Base-by-base conservation (phyloP, 2,888 invertebrate species). In the Thumatha senex region DNA sequence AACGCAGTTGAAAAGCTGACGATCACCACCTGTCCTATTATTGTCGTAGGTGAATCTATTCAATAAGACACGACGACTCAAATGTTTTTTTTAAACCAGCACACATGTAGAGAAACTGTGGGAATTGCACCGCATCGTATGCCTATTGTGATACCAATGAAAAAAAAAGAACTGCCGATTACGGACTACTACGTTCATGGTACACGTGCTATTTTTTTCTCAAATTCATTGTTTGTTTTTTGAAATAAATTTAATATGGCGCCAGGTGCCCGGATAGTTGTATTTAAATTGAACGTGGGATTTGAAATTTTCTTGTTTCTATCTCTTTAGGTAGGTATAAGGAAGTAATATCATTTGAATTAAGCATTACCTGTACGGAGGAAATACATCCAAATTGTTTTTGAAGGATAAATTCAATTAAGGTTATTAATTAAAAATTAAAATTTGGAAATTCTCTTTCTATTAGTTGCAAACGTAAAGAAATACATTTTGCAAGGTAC, bases 31-130 rank as follows among this genome's bases (percentile, higher is more conserved):
- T 62, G 50, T 34, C 10, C n/a, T 38, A 44, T 40, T 43, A 48
- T 46, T 14, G 13, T 11, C 13, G 40, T 50, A 24, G 18, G 18
- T 24, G 18, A 24, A 24, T 45, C 40, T 35, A 41, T 35, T 18
- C 40, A 36, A 46, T 35, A 40, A 15, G 31, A 31, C 15, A 14
- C 18, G 18, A 24, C 2, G 3, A 24, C 18, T 5, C 15, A 18
- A 48, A 40, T 56, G 30, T 8, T 47, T 38, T 42, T 51, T 38
- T 53, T 40, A 15, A 33, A 40, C 40, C 40, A 46, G 40, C 56
- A 58, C 67, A 58, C 67, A 80, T 77, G 75, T 75, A 80, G 76
- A 75, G 78, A 80, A 78, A 78, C 80, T 81, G 78, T 84, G 84
- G 72, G 84, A 84, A 81, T 49, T 45, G 48, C 52, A 59, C 50